Conservation (phyloP, 2,797 vertebrate genomes). For the Odontamblyopus lacepedii region DNA sequence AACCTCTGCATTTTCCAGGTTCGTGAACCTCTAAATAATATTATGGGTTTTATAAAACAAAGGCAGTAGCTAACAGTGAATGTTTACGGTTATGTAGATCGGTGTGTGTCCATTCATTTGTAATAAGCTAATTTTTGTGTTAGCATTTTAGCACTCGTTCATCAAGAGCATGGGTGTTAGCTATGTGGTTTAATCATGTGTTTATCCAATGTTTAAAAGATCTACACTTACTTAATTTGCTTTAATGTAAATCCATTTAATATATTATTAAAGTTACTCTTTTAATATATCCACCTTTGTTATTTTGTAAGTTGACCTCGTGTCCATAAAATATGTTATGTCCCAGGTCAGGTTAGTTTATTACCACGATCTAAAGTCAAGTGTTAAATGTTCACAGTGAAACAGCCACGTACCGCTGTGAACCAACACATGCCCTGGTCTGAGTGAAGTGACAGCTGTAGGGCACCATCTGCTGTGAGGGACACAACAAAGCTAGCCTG, state of each 20-base stretch:
- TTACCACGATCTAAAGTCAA: background rate
- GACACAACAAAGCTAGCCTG: background rate
- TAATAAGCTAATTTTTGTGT: conserved; percentile 39
- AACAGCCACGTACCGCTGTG: background rate
- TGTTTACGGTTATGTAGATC: rapidly evolving
- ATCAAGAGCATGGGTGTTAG: conserved; percentile 11
- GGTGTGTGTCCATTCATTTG: conserved; percentile 22
- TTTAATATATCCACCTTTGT: background rate
- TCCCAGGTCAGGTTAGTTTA: background rate
- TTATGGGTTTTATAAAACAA: background rate
- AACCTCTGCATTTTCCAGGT: conserved; percentile 41
- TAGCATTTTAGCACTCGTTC: conserved; percentile 35
- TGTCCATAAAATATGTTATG: background rate
- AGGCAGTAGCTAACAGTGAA: background rate
- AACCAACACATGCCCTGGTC: background rate
- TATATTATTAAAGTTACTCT: no score
- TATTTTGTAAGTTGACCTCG: background rate
- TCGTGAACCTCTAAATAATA: conserved; percentile 8
- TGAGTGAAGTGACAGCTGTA: background rate
- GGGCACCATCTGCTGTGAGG: background rate
- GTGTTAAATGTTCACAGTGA: background rate
- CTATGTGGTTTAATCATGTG: background rate
- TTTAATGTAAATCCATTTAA: no score
- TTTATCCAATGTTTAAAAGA: background rate
- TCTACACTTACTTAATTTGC: background rate